These are phyloP conservation scores for Pyrrhia umbra DNA, from an alignment of 2,888 invertebrate species.

Conservation along the genomic window DNA sequence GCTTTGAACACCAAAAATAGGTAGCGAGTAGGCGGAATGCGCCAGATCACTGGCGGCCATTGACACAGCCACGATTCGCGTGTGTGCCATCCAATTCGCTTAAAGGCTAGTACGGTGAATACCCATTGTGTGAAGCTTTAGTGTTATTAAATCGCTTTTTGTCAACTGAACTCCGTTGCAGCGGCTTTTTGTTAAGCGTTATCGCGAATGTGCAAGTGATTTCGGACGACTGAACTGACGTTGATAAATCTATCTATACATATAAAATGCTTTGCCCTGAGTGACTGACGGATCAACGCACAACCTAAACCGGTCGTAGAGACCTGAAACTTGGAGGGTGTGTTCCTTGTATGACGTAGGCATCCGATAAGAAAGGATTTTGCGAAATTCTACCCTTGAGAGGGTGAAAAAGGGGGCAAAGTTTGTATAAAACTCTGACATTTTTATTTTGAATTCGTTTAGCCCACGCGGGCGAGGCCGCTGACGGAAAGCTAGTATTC, in stretches of 20 bases:
- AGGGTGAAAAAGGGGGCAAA: no score
- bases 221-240: slow-evolving; percentile 25
- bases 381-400: no score
- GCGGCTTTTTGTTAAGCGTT: slow-evolving; percentile 35
- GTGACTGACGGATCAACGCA: no score
- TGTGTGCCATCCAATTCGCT: slow-evolving; percentile 33
- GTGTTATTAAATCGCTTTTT: slow-evolving; percentile 52
- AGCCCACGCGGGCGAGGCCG: no score
- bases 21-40: slow-evolving; percentile 23
- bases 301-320: no score
- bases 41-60: slow-evolving; percentile 42
- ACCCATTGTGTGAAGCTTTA: slow-evolving; percentile 45
- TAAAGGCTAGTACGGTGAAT: slow-evolving; percentile 15
- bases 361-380: no score
- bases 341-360: no score
- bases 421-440: no score
- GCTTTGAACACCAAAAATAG: slow-evolving; percentile 31
- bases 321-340: no score
- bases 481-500: no score
- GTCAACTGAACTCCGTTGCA: slow-evolving; percentile 37
- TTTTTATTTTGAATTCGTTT: no score
- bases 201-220: slow-evolving; percentile 45
- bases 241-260: background rate
- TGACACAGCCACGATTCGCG: slow-evolving; percentile 23
- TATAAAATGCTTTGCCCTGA: no score